Percentiles rank a stretch among this genome's conserved stretches.
Conservation (phyloP, 2,888 invertebrate species). For the Philopedon plagiatum region DNA sequence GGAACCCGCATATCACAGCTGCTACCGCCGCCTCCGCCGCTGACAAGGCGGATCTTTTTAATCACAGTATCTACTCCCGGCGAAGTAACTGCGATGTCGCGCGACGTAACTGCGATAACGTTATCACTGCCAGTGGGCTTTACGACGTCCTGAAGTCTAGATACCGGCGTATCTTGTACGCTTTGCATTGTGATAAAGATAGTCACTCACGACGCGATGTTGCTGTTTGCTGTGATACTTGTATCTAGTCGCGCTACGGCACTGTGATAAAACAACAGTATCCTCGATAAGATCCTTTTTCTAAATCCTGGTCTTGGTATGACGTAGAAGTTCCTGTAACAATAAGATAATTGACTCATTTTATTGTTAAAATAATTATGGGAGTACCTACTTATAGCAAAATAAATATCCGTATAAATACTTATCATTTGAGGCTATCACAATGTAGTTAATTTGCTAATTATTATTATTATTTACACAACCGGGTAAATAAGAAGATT, state of each 20-base stretch:
- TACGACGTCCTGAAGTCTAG: slow-evolving; percentile 59
- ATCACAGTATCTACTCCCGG: slow-evolving; percentile 59
- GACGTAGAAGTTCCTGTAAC: background rate
- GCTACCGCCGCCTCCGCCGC: slow-evolving; percentile 60
- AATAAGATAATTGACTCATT: slow-evolving; percentile 3
- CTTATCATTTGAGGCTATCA: too few species aligned
- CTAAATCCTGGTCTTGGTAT: background rate
- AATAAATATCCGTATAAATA: background rate
- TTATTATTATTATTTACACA: background rate
- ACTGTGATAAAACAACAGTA: background rate
- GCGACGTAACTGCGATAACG: slow-evolving; percentile 29
- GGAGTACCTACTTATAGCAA: background rate
- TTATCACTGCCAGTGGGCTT: slow-evolving; percentile 49
- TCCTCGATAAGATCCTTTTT: background rate
- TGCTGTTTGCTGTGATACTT: slow-evolving; percentile 7
- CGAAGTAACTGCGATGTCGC: slow-evolving; percentile 50
- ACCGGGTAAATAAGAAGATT: background rate
- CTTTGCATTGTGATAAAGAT: slow-evolving; percentile 60
- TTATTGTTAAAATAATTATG: background rate
- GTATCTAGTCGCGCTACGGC: background rate
- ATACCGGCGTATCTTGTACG: slow-evolving; percentile 60
- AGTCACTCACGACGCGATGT: slow-evolving; percentile 16
- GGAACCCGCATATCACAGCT: slow-evolving; percentile 59
- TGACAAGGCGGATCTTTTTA: slow-evolving; percentile 62
- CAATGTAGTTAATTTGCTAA: too few species aligned